Conservation (phyloP, 1,140 invertebrate genomes). For the Aphis craccivora region DNA sequence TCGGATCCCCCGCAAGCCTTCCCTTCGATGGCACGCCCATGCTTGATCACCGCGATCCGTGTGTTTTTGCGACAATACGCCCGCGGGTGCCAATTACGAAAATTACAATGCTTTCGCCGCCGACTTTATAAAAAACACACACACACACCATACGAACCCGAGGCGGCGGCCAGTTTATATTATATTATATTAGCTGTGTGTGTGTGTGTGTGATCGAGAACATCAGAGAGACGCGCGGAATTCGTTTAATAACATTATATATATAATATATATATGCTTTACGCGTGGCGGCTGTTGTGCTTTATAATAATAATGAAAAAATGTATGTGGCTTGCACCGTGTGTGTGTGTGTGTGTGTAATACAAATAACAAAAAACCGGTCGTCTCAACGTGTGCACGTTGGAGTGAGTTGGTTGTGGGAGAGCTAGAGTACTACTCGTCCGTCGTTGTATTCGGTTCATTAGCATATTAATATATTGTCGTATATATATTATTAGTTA, state of each 20-base stretch:
- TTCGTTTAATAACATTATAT: slow-evolving; percentile 38
- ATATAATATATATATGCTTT: neutral
- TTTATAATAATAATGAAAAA: slow-evolving; percentile 25
- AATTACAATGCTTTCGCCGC: slow-evolving; percentile 43
- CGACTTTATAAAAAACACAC: neutral
- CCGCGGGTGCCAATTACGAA: slow-evolving; percentile 41
- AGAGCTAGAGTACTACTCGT: neutral
- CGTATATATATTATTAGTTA: neutral
- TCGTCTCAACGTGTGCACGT: neutral
- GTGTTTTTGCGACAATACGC: slow-evolving; percentile 39
- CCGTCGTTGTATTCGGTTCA: neutral
- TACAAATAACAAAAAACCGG: slow-evolving; percentile 51
- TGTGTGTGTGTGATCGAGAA: slow-evolving; percentile 4
- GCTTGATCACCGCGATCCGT: neutral
- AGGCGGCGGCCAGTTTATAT: neutral
- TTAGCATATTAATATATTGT: slow-evolving; percentile 33
- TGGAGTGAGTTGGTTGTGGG: neutral
- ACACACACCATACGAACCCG: neutral
- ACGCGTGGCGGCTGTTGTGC: neutral
- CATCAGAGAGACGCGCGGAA: slow-evolving; percentile 10
- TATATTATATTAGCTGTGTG: neutral
- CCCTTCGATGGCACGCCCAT: neutral
- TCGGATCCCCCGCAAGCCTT: slow-evolving; percentile 21
- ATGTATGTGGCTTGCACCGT: neutral
- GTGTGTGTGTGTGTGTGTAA: slow-evolving; percentile 28